Conservation (phyloP, 2,888 invertebrate genomes). For the Zele albiditarsus region DNA sequence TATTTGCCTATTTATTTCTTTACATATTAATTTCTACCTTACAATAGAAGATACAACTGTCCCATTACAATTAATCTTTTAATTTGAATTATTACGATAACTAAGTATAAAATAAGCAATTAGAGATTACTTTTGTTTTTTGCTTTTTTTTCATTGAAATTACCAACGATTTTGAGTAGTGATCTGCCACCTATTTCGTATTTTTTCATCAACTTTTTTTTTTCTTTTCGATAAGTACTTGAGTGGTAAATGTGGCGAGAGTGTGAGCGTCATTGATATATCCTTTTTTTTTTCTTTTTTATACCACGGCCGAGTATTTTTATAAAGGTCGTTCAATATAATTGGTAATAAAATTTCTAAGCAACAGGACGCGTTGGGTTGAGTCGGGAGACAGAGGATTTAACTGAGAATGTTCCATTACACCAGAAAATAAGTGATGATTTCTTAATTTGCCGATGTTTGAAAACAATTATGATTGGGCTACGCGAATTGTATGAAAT, state of each 20-base stretch:
- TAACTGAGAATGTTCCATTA: background rate
- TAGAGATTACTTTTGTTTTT: constrained; percentile 66
- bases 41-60: constrained; percentile 70
- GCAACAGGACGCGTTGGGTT: background rate
- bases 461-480: background rate
- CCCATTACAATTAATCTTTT: constrained; percentile 70
- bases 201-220: background rate
- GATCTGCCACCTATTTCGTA: background rate
- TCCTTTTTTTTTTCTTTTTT: constrained; percentile 26
- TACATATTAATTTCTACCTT: constrained; percentile 71
- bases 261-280: constrained; percentile 16
- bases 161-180: background rate
- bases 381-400: background rate
- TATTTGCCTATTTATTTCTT: constrained; percentile 60
- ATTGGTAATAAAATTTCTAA: background rate
- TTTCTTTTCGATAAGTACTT: background rate
- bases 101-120: constrained; percentile 73
- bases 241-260: constrained; percentile 22
- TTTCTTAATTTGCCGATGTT: constrained; percentile 15
- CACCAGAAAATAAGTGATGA: background rate
- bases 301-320: background rate
- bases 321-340: background rate
- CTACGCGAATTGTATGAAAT: constrained; percentile 19
- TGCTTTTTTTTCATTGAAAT: constrained; percentile 22
- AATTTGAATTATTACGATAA: constrained; percentile 52